Base-by-base conservation (phyloP, 2,888 invertebrate genomes). In the Ormyrus pomaceus region DNA sequence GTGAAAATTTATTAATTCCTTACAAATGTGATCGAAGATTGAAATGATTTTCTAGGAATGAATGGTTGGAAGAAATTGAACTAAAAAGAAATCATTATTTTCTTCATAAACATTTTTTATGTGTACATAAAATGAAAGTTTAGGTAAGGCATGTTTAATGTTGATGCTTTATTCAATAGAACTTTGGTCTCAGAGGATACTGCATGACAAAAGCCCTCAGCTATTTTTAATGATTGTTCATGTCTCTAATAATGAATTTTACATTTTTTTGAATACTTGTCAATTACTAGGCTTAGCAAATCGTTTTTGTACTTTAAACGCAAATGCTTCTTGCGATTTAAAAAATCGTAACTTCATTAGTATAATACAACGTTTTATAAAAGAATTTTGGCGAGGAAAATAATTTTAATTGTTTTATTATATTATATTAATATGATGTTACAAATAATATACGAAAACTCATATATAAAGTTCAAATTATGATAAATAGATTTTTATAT, bases 41-140 rank as follows among this genome's bases (percentile, higher is more conserved):
- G 9, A 55, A 59, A 48, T 64, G 11, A 58, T 70, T 19, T 59
- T 58, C 3, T 62, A 6, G 65, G 19, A 58, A 56, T 2, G 46
- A 69, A 62, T 74, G 62, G 72, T 53, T 53, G 10, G 34, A 66
- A 65, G 75, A 66, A 59, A 69, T 51, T 73, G 34, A 56, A 7
- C 56, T 73, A 45, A 80, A 77, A 73, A 74, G 64, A 70, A 73
- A 73, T 45, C 69, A 53, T 11, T 75, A 51, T 65, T 66, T 72
- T 70, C 50, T 78, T 72, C 65, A 64, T 70, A 75, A 77, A 76
- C 69, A 66, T 79, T 78, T n/a, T 79, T 79, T 77, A 79, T 79
- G 72, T 82, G 59, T 72, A 77, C 69, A 77, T 73, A 76, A 70
- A 58, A 48, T 77, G 69, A 73, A 77, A 73, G 45, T 79, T 55